A percentile compares a stretch with the other conserved stretches of the same genome.
phyloP scores from a whole-genome alignment of 2,888 invertebrate species.

The Phragmatobia fuliginosa region DNA sequence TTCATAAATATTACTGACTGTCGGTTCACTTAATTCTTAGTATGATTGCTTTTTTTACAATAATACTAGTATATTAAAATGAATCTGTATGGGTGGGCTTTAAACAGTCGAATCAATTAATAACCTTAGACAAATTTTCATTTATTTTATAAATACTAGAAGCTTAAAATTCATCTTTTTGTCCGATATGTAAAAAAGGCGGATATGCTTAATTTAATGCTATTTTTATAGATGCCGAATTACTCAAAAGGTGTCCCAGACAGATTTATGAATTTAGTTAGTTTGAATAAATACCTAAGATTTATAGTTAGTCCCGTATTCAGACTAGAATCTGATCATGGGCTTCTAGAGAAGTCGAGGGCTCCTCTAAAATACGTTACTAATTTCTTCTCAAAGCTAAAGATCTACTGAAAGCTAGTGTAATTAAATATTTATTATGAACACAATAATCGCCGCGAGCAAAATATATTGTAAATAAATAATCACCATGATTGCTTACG shows the following conservation, averaged over 20 bases:
- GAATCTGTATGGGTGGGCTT: background rate
- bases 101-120: background rate
- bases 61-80: background rate
- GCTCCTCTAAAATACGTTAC: background rate
- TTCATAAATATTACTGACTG: constrained; percentile 3
- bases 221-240: background rate
- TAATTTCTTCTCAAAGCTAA: background rate
- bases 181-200: background rate
- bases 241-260: background rate
- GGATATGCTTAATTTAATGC: background rate
- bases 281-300: background rate
- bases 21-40: background rate
- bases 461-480: background rate
- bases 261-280: background rate
- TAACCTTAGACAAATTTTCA: background rate
- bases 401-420: background rate
- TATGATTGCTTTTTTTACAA: background rate
- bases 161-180: background rate
- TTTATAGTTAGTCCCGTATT: background rate
- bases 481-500: background rate
- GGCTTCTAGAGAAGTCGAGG: background rate
- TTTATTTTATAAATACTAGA: background rate
- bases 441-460: background rate
- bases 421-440: background rate
- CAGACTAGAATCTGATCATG: background rate